These are phyloP conservation scores for Premnoplex brunnescens DNA, from an alignment of 2,797 vertebrate species.

Conservation along the genomic window DNA sequence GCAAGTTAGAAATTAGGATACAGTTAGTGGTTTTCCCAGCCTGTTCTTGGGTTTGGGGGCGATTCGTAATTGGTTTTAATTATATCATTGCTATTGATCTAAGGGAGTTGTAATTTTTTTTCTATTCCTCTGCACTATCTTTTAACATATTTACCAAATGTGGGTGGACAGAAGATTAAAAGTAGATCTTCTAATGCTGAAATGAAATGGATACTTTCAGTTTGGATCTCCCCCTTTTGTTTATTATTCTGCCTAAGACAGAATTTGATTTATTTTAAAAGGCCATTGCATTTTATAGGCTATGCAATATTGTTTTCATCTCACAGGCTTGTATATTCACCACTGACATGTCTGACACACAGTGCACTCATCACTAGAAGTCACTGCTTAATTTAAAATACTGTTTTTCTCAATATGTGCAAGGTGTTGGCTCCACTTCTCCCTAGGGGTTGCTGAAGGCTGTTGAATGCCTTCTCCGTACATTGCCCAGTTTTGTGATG, in stretches of 20 bases:
- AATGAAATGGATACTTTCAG: not conserved
- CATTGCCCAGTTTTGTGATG: not conserved
- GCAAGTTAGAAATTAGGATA: not conserved
- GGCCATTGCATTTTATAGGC: not conserved
- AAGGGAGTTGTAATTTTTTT: not conserved
- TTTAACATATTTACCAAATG: not conserved
- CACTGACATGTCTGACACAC: not conserved
- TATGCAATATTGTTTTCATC: not conserved
- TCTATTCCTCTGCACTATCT: not conserved
- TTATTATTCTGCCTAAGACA: not conserved
- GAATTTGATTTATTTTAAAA: constrained; percentile 4
- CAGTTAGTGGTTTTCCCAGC: not conserved
- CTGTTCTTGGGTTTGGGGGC: not conserved
- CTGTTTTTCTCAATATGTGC: not conserved
- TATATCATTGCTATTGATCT: not conserved
- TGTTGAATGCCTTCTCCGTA: not conserved
- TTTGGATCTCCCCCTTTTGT: not conserved
- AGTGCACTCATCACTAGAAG: not conserved
- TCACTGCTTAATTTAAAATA: not conserved
- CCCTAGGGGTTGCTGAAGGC: not conserved
- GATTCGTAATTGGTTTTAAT: not conserved
- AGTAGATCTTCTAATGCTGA: not conserved
- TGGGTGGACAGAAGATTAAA: not conserved
- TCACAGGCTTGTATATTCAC: not conserved
- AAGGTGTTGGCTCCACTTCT: not conserved